Evolutionary conservation across 2,797 vertebrate genomes (phyloP).

Genomic region (Sebastiscus albofasciatus): DNA sequence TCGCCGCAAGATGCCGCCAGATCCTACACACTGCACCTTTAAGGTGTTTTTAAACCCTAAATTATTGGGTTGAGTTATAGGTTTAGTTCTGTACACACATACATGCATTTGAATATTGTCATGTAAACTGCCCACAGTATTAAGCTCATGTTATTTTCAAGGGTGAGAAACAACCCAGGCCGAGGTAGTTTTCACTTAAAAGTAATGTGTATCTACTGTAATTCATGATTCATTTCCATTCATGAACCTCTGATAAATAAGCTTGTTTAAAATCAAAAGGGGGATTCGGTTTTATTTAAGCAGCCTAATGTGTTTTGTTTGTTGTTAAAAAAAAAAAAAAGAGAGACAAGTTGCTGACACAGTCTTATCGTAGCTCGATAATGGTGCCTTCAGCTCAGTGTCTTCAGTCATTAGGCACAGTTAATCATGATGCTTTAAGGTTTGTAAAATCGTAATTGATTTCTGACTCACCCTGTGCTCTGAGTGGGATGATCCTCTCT

Average conservation of each 20-base stretch:
- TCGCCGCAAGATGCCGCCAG: background rate
- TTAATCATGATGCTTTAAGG: conserved; percentile 14
- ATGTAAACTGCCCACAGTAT: background rate
- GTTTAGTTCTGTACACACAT: background rate
- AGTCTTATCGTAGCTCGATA: conserved; percentile 1
- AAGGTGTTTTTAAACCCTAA: background rate
- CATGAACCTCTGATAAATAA: background rate
- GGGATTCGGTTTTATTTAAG: background rate
- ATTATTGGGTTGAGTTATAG: background rate
- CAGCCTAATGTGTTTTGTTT: background rate
- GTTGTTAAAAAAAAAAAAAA: no score
- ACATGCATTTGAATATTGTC: background rate
- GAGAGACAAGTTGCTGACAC: background rate
- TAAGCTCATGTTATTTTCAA: background rate
- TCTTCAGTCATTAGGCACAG: conserved; percentile 19
- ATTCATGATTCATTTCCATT: background rate
- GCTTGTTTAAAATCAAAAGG: background rate
- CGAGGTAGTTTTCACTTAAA: no score
- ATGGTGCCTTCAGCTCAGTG: conserved; percentile 7
- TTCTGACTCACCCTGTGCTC: conserved; percentile 9
- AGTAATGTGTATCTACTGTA: no score
- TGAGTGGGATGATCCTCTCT: background rate
- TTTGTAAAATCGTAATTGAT: conserved; percentile 6
- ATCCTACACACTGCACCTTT: background rate
- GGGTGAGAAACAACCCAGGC: background rate